phyloP scores from a whole-genome alignment of 1,140 invertebrate species.

The Psilanteris sp. region DNA sequence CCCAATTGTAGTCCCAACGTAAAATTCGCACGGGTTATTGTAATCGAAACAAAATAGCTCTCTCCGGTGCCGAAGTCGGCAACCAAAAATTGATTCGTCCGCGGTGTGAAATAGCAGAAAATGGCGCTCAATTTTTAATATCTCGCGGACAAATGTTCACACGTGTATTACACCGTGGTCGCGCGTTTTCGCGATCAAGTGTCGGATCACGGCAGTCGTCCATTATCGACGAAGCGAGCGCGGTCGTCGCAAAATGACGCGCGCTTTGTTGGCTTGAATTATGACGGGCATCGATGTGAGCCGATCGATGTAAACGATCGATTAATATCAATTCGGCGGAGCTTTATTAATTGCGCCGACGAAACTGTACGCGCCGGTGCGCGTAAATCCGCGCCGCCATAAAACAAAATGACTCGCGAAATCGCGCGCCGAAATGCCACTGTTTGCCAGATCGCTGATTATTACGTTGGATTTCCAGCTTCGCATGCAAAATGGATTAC shows the following conservation, averaged over 20 bases:
- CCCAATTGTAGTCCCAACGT: neutral
- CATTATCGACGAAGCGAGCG: slow-evolving; percentile 2
- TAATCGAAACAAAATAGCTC: too few relatives aligned
- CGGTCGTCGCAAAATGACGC: slow-evolving; percentile 13
- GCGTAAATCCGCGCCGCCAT: slow-evolving; percentile 30
- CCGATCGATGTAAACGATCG: slow-evolving; percentile 44
- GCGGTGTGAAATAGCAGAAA: neutral
- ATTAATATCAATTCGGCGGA: slow-evolving; percentile 54
- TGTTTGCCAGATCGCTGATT: slow-evolving; percentile 49
- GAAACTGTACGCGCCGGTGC: slow-evolving; percentile 8
- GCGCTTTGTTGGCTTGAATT: slow-evolving; percentile 20
- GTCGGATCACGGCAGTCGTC: slow-evolving; percentile 2
- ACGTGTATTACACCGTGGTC: slow-evolving; percentile 26
- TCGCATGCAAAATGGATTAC: slow-evolving; percentile 48
- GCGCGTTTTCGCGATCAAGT: slow-evolving; percentile 2
- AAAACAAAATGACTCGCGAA: slow-evolving; percentile 50
- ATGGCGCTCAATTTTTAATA: slow-evolving; percentile 14
- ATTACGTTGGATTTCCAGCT: slow-evolving; percentile 48
- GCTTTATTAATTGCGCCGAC: slow-evolving; percentile 50
- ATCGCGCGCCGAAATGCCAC: slow-evolving; percentile 10
- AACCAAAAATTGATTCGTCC: slow-evolving; percentile 38
- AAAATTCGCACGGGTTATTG: too few relatives aligned
- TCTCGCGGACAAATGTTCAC: slow-evolving; percentile 29
- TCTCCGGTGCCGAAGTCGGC: too few relatives aligned
- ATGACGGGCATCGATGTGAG: slow-evolving; percentile 5